phyloP scores from a whole-genome alignment of 2,797 vertebrate species.

The Poecilia gillii region DNA sequence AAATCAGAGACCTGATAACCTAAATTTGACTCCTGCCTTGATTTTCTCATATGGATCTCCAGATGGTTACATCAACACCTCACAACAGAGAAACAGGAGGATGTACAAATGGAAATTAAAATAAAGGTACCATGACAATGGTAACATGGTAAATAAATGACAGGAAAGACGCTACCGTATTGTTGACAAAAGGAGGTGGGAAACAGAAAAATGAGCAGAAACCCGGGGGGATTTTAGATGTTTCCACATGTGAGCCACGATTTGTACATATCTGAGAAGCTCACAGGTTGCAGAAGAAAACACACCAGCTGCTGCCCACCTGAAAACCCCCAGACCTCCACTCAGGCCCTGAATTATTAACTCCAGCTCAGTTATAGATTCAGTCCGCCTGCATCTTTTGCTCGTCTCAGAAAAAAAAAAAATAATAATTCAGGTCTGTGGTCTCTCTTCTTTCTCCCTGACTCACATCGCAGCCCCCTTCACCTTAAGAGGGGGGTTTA shows the following conservation, averaged over 20 bases:
- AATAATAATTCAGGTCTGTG: constrained; percentile 59
- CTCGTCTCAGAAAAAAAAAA: constrained; percentile 23
- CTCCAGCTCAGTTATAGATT: background rate
- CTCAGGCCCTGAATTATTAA: background rate
- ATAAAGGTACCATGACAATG: background rate
- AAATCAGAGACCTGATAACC: background rate
- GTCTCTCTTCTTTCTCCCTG: constrained; percentile 3
- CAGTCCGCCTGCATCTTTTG: background rate
- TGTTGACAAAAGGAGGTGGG: background rate
- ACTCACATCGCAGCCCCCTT: background rate
- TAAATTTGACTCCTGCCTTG: background rate
- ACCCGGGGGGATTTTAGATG: background rate
- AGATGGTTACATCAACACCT: background rate
- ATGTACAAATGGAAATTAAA: background rate
- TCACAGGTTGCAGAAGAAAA: constrained; percentile 1
- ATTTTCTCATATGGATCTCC: background rate
- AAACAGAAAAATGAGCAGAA: background rate
- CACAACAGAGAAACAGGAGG: background rate
- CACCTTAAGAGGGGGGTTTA: constrained; percentile 21
- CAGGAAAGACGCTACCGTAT: background rate
- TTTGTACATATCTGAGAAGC: background rate
- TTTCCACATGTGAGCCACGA: background rate
- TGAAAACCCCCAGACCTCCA: background rate
- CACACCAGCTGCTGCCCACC: background rate
- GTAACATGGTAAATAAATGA: background rate